phyloP scores from a whole-genome alignment of 2,797 vertebrate genomes.

The Melanotaenia parkinsoni region DNA sequence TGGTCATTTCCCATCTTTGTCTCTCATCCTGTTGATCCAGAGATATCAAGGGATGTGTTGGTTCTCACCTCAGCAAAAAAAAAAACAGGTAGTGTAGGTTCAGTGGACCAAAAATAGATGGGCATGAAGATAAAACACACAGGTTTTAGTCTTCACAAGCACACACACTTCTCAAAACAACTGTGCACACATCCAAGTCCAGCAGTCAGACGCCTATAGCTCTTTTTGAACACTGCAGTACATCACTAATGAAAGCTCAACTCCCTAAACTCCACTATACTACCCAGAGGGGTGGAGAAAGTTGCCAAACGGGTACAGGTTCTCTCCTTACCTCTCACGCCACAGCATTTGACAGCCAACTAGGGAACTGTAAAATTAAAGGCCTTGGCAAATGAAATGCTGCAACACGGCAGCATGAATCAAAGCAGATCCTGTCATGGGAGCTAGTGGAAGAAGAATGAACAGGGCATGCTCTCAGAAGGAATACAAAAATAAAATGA shows the following conservation, averaged over 20 bases:
- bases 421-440: conserved; percentile 55
- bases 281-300: conserved; percentile 65
- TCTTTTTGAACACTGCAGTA: conserved; percentile 63
- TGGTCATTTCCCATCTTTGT: conserved; percentile 54
- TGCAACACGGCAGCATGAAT: conserved; percentile 68
- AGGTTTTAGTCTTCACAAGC: conserved; percentile 11
- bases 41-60: conserved; percentile 54
- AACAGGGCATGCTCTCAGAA: conserved; percentile 32
- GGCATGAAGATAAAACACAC: conserved; percentile 34
- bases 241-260: conserved; percentile 70
- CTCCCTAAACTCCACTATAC: conserved; percentile 57
- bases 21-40: conserved; percentile 56
- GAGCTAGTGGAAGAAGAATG: conserved; percentile 52
- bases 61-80: conserved; percentile 52
- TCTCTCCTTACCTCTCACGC: conserved; percentile 59
- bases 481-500: conserved; percentile 47
- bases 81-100: conserved; percentile 43
- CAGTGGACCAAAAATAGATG: conserved; percentile 55
- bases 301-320: conserved; percentile 66
- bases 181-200: conserved; percentile 23
- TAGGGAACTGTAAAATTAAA: conserved; percentile 73
- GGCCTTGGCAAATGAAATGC: conserved; percentile 74
- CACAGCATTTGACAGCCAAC: conserved; percentile 67
- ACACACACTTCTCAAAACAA: conserved; percentile 8
- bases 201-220: conserved; percentile 57